These are phyloP conservation scores for Hirtodrosophila histrioides DNA, from an alignment of 2,888 invertebrate genomes.

Conservation along the genomic window DNA sequence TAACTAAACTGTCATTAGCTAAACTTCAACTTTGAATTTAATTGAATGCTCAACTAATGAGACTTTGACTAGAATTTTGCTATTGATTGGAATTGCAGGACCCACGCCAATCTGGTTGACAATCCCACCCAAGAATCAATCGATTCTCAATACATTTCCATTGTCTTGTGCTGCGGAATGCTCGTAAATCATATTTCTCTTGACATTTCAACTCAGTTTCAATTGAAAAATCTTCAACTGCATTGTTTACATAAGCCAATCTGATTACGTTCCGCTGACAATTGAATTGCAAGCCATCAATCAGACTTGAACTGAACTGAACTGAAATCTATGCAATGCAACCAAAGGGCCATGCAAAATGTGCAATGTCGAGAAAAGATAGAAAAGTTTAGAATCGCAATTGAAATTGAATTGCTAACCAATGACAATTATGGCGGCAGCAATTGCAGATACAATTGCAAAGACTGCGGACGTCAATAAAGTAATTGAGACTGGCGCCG, in stretches of 20 bases:
- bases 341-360: neutral
- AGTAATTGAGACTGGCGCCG: slow-evolving; percentile 78
- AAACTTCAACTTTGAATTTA: slow-evolving; percentile 5
- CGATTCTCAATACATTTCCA: neutral
- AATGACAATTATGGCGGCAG: slow-evolving; percentile 49
- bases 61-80: neutral
- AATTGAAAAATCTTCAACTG: slow-evolving; percentile 49
- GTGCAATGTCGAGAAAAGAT: slow-evolving; percentile 11
- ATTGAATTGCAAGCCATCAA: slow-evolving; percentile 71
- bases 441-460: slow-evolving; percentile 1
- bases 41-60: slow-evolving; percentile 7
- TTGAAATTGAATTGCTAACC: slow-evolving; percentile 42
- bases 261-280: slow-evolving; percentile 69
- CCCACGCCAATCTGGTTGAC: neutral
- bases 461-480: slow-evolving; percentile 63
- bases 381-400: slow-evolving; percentile 21
- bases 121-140: neutral
- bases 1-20: neutral
- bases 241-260: slow-evolving; percentile 71
- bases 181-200: slow-evolving; percentile 69
- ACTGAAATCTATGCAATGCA: slow-evolving; percentile 20
- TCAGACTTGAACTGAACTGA: slow-evolving; percentile 48
- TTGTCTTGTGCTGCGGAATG: slow-evolving; percentile 25
- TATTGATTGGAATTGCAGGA: neutral
- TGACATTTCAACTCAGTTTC: slow-evolving; percentile 67